phyloP scores from a whole-genome alignment of 2,888 invertebrate genomes.

The Eulithis testata region DNA sequence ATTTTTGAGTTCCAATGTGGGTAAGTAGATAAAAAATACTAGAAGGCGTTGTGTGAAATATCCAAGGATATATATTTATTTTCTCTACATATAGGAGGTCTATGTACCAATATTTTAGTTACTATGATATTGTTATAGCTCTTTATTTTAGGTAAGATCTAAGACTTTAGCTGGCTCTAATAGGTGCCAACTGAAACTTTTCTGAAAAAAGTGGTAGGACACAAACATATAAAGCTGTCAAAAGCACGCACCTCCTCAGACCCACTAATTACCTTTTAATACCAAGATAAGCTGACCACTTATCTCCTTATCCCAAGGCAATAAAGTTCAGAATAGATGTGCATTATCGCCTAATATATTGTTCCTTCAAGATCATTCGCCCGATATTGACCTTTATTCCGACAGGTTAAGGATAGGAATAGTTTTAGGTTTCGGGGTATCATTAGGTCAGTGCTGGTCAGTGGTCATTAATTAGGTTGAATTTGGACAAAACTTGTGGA shows the following conservation, averaged over 20 bases:
- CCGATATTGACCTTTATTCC: constrained; percentile 12
- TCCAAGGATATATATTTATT: no score
- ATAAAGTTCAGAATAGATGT: constrained; percentile 28
- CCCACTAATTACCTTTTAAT: constrained; percentile 40
- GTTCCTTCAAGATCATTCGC: neutral
- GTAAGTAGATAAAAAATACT: no score
- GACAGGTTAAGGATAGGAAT: constrained; percentile 12
- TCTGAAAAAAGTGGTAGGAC: neutral
- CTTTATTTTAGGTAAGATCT: no score
- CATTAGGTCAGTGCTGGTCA: constrained; percentile 10
- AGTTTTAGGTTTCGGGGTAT: constrained; percentile 3
- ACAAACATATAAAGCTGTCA: neutral
- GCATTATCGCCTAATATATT: constrained; percentile 10
- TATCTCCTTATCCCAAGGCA: constrained; percentile 26
- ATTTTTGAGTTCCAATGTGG: no score
- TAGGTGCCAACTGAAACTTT: no score
- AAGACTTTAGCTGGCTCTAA: no score
- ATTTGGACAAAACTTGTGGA: constrained; percentile 28
- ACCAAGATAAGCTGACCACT: constrained; percentile 27
- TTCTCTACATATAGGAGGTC: no score
- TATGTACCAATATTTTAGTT: no score
- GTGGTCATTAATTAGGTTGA: constrained; percentile 31
- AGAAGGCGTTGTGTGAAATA: no score
- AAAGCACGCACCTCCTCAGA: constrained; percentile 2
- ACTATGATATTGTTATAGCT: no score